phyloP scores from a whole-genome alignment of 2,113 vertebrate genomes.

The Phyllostomus hastatus region DNA sequence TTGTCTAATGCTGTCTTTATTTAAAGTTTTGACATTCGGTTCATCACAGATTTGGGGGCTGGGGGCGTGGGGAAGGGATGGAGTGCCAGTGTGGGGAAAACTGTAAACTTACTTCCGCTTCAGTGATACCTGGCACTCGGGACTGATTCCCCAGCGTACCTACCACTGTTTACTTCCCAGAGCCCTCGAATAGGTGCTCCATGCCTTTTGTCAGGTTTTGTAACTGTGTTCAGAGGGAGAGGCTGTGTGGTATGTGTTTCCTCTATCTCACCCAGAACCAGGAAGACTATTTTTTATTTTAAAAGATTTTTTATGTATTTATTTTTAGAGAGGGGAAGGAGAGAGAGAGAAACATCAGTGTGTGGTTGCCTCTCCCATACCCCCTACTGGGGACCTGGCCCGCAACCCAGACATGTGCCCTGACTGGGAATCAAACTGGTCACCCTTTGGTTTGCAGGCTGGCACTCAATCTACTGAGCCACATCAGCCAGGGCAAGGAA shows the following conservation, averaged over 20 bases:
- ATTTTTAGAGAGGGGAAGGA: too few relatives aligned
- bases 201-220: not conserved
- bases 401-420: too few relatives aligned
- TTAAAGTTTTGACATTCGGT: constrained; percentile 24
- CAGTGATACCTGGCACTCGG: not conserved
- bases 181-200: not conserved
- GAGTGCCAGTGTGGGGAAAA: not conserved
- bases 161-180: not conserved
- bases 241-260: not conserved
- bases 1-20: not conserved
- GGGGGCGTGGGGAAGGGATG: not conserved
- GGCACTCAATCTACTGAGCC: too few relatives aligned
- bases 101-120: not conserved
- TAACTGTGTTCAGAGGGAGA: not conserved
- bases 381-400: too few relatives aligned
- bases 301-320: too few relatives aligned
- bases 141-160: not conserved
- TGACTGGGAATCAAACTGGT: too few relatives aligned
- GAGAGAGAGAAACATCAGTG: too few relatives aligned
- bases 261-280: not conserved
- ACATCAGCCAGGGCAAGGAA: too few relatives aligned
- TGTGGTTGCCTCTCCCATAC: too few relatives aligned
- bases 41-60: not conserved
- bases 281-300: not conserved
- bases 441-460: too few relatives aligned